Conservation (phyloP, 2,797 vertebrate genomes). For the Toxotes lorentzi region DNA sequence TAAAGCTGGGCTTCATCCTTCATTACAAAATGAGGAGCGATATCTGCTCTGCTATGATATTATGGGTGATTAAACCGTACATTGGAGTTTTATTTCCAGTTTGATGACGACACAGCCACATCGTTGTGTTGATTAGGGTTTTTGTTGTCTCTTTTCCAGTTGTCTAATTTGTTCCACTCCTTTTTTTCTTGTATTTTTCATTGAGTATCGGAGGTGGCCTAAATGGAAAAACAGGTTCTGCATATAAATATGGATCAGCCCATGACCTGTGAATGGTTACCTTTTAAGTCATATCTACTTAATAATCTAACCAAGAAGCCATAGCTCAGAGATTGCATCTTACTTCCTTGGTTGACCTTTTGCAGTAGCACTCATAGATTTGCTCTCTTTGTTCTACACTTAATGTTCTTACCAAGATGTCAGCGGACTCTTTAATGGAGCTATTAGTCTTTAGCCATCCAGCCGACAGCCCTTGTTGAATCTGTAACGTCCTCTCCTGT, state of each 20-base stretch:
- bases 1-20: slow-evolving; percentile 67
- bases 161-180: not conserved
- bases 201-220: not conserved
- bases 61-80: slow-evolving; percentile 72
- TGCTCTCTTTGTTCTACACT: slow-evolving; percentile 42
- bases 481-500: slow-evolving; percentile 43
- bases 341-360: slow-evolving; percentile 49
- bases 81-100: slow-evolving; percentile 66
- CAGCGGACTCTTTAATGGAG: slow-evolving; percentile 43
- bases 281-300: slow-evolving; percentile 24
- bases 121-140: slow-evolving; percentile 37
- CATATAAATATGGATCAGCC: not conserved
- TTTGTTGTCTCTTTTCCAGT: slow-evolving; percentile 5
- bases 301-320: slow-evolving; percentile 8
- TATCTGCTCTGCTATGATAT: slow-evolving; percentile 65
- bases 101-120: slow-evolving; percentile 45
- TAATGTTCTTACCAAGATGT: slow-evolving; percentile 39
- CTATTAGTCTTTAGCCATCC: slow-evolving; percentile 54
- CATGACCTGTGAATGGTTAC: slow-evolving; percentile 1
- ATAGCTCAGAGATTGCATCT: slow-evolving; percentile 40
- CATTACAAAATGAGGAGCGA: slow-evolving; percentile 56
- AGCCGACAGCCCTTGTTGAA: slow-evolving; percentile 41
- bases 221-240: not conserved
- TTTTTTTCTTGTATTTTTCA: slow-evolving; percentile 1
- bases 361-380: slow-evolving; percentile 40